Conservation (phyloP, 2,888 invertebrate species). For the Latrodectus elegans region DNA sequence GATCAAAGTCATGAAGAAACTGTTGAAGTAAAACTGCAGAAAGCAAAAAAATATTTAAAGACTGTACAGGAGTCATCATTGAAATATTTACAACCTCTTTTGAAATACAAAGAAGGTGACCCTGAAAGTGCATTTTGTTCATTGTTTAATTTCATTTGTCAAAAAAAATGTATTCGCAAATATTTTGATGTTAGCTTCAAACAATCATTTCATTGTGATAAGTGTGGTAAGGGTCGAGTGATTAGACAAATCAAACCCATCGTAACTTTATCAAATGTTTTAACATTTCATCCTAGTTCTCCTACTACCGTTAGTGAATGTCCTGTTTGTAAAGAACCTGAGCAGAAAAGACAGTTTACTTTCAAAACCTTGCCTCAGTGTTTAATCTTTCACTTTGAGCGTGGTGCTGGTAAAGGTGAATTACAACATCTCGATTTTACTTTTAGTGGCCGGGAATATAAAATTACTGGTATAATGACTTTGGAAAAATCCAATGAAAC, state of each 20-base stretch:
- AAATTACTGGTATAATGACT: slow-evolving; percentile 32
- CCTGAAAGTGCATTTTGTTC: slow-evolving; percentile 54
- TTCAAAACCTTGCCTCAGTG: slow-evolving; percentile 36
- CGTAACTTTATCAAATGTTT: slow-evolving; percentile 37
- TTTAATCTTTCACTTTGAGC: slow-evolving; percentile 59
- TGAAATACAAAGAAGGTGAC: slow-evolving; percentile 44
- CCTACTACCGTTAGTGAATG: slow-evolving; percentile 25
- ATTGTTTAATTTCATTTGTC: slow-evolving; percentile 27
- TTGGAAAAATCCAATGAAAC: slow-evolving; percentile 19
- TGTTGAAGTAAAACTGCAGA: not conserved
- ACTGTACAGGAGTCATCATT: slow-evolving; percentile 16
- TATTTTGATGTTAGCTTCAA: slow-evolving; percentile 10
- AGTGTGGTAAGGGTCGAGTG: not conserved
- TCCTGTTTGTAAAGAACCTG: slow-evolving; percentile 17
- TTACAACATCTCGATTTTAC: slow-evolving; percentile 5
- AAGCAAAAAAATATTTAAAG: slow-evolving; percentile 3
- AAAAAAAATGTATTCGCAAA: not conserved
- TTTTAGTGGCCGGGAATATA: slow-evolving; percentile 13
- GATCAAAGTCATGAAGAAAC: not conserved
- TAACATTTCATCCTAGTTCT: slow-evolving; percentile 1
- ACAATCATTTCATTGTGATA: not conserved
- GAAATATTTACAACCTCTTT: slow-evolving; percentile 39
- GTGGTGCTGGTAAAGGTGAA: slow-evolving; percentile 35
- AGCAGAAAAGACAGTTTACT: slow-evolving; percentile 10
- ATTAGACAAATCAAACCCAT: slow-evolving; percentile 19